A percentile compares a stretch with the other conserved stretches of the same genome.
Evolutionary conservation across 2,888 invertebrate genomes (phyloP).

Genomic region (Stenolophus ochropezus): DNA sequence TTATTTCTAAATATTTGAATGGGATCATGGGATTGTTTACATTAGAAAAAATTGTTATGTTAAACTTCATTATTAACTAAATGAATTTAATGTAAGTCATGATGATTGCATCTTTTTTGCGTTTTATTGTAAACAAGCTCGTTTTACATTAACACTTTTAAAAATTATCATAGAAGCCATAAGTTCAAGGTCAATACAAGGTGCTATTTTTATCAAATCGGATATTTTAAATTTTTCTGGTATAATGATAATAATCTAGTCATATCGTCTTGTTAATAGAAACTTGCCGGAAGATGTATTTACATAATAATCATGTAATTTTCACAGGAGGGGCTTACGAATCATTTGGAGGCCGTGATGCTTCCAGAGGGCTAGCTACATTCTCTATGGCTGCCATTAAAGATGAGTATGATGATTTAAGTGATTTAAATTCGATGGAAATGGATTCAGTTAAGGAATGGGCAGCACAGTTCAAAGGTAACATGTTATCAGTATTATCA

Average conservation of each 20-base stretch:
- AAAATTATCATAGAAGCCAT: conserved; percentile 44
- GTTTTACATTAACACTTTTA: conserved; percentile 26
- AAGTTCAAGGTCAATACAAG: conserved; percentile 46
- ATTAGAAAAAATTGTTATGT: background rate
- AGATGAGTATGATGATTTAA: conserved; percentile 95
- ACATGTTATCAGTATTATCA: background rate
- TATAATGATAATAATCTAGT: background rate
- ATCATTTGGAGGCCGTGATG: conserved; percentile 96
- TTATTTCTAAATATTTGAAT: conserved; percentile 1
- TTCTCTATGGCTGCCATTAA: conserved; percentile 85
- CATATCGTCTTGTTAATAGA: background rate
- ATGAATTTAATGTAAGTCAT: background rate
- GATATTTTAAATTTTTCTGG: conserved; percentile 19
- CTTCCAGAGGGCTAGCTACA: conserved; percentile 94
- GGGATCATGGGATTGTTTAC: conserved; percentile 28
- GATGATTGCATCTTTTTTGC: conserved; percentile 1
- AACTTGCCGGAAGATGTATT: conserved; percentile 5
- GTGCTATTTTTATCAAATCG: conserved; percentile 52
- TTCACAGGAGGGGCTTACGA: conserved; percentile 92
- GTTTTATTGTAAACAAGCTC: conserved; percentile 10
- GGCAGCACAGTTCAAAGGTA: conserved; percentile 97
- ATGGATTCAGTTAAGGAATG: conserved; percentile 97
- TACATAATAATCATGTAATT: conserved; percentile 36
- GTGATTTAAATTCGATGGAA: conserved; percentile 93
- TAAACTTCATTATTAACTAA: background rate